Evolutionary conservation across 1,140 invertebrate species (phyloP).

Genomic region (Helicoverpa armigera): DNA sequence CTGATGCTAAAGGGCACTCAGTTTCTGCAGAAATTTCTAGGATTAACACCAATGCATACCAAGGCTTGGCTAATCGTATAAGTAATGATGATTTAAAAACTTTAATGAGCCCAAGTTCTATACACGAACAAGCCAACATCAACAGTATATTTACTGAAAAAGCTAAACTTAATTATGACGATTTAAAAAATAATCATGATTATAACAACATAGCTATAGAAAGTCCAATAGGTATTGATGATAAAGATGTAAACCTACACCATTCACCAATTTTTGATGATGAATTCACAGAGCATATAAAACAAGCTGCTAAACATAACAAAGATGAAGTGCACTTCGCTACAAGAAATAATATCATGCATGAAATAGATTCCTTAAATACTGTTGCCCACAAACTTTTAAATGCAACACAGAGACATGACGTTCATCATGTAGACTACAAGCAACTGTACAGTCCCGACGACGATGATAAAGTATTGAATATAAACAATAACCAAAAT

Average conservation of each 20-base stretch:
- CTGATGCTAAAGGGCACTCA: no score
- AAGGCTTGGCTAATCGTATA: no score
- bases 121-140: no score
- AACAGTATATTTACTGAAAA: neutral
- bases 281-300: neutral
- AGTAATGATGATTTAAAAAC: no score
- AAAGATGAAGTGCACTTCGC: slow-evolving; percentile 1
- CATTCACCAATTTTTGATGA: neutral
- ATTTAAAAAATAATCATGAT: neutral
- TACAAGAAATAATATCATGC: slow-evolving; percentile 12
- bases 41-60: no score
- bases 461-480: neutral
- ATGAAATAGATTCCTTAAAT: slow-evolving; percentile 11
- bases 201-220: neutral
- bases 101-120: no score
- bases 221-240: neutral
- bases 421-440: neutral
- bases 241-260: neutral
- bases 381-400: slow-evolving; percentile 7
- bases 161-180: neutral
- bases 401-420: neutral
- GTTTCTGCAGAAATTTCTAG: no score
- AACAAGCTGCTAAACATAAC: neutral
- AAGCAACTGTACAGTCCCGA: neutral
- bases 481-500: slow-evolving; percentile 9